Evolutionary conservation across 2,888 invertebrate genomes (phyloP).

Genomic region (Odontocolon sp.): DNA sequence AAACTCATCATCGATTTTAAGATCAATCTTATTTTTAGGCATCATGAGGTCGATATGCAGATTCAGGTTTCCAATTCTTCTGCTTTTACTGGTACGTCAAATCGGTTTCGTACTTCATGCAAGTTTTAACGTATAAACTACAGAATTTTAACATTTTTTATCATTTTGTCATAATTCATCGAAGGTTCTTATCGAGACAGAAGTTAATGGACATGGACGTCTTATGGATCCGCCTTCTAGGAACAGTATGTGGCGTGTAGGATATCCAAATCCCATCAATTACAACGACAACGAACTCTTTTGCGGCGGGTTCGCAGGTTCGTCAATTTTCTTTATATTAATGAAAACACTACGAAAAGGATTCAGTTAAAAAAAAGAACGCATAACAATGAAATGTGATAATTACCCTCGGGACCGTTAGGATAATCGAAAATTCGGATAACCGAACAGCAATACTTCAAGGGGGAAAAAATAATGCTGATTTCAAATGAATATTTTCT

Average conservation of each 20-base stretch:
- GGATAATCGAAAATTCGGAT: too few species aligned
- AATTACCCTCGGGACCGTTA: too few species aligned
- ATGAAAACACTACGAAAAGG: too few species aligned
- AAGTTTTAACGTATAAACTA: too few species aligned
- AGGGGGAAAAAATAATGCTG: too few species aligned
- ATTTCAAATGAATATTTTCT: too few species aligned
- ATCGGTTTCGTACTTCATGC: neutral
- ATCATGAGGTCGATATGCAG: conserved; percentile 26
- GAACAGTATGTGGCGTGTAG: conserved; percentile 97
- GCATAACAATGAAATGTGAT: too few species aligned
- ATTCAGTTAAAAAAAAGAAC: too few species aligned
- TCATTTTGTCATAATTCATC: neutral
- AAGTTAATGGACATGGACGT: conserved; percentile 89
- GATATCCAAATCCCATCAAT: conserved; percentile 96
- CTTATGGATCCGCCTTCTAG: conserved; percentile 96
- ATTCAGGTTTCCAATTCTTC: conserved; percentile 4
- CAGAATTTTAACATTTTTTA: neutral
- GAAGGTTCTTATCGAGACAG: conserved; percentile 61
- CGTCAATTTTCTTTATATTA: too few species aligned
- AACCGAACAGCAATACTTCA: too few species aligned
- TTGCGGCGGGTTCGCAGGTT: conserved; percentile 94
- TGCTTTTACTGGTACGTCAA: conserved; percentile 45
- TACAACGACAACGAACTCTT: conserved; percentile 97
- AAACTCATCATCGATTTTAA: too few species aligned
- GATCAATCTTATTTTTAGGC: conserved; percentile 23